Conservation (phyloP, 2,113 vertebrate species). For the Bos indicus region DNA sequence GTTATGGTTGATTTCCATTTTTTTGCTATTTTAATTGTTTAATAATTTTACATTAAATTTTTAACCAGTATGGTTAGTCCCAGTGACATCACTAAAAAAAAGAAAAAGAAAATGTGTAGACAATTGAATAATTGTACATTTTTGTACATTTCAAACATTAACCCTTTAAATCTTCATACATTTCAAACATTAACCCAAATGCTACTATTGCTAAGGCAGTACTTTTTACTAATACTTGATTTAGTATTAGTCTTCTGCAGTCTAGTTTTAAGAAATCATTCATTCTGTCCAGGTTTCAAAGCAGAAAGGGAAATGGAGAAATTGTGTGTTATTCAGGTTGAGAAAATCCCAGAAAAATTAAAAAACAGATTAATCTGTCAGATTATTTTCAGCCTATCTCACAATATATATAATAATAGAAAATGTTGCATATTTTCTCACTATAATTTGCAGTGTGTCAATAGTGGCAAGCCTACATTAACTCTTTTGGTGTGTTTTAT, state of each 20-base stretch:
- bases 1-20: not conserved
- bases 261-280: not conserved
- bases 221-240: not conserved
- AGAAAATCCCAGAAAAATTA: not conserved
- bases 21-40: not conserved
- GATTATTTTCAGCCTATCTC: not conserved
- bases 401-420: not conserved
- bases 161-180: not conserved
- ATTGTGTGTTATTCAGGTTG: not conserved
- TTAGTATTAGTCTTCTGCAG: not conserved
- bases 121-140: not conserved
- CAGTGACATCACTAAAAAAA: not conserved
- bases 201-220: not conserved
- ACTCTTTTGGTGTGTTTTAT: not conserved
- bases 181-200: not conserved
- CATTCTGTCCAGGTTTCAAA: not conserved
- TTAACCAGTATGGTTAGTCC: not conserved
- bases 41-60: constrained; percentile 32
- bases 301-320: not conserved
- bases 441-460: no score
- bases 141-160: not conserved
- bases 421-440: not conserved
- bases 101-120: not conserved
- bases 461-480: not conserved
- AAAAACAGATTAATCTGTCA: not conserved